A percentile compares a stretch with the other conserved stretches of the same genome.
Conservation (phyloP, 2,888 invertebrate species). For the Dryococelus australis region DNA sequence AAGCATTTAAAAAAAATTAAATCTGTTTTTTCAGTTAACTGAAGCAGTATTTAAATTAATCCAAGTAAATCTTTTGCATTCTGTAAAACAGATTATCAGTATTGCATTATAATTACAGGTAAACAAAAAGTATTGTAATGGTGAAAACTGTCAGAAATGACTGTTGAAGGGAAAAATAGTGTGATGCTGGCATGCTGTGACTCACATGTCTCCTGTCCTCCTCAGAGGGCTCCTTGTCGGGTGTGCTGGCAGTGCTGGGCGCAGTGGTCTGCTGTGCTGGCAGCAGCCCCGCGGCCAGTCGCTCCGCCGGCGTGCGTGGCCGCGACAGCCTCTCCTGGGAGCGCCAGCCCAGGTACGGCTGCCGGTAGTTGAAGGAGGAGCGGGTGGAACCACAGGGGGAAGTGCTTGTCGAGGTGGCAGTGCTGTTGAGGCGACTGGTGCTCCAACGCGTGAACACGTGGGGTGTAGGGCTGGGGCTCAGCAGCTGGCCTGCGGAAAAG, state of each 20-base stretch:
- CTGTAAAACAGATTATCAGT: no score
- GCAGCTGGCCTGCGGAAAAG: slow-evolving; percentile 55
- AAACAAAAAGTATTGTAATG: no score
- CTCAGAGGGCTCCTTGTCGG: not conserved
- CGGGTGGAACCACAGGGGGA: slow-evolving; percentile 62
- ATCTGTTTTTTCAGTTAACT: no score
- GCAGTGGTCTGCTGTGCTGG: slow-evolving; percentile 47
- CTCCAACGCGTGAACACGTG: slow-evolving; percentile 71
- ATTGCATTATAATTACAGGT: no score
- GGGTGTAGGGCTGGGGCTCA: slow-evolving; percentile 60
- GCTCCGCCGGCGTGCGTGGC: slow-evolving; percentile 86
- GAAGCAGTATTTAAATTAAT: no score
- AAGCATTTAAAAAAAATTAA: no score
- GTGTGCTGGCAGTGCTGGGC: not conserved
- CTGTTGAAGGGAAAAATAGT: not conserved
- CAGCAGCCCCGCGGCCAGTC: slow-evolving; percentile 64
- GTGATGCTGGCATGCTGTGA: not conserved
- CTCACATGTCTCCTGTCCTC: slow-evolving; percentile 19
- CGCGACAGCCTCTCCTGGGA: slow-evolving; percentile 81
- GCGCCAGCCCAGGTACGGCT: slow-evolving; percentile 91
- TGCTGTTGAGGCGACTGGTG: slow-evolving; percentile 75
- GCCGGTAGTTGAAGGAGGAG: slow-evolving; percentile 82
- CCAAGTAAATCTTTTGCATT: no score
- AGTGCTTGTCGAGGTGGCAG: slow-evolving; percentile 67
- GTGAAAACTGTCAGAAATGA: no score